phyloP scores from a whole-genome alignment of 2,888 invertebrate species.

The Tuta absoluta region DNA sequence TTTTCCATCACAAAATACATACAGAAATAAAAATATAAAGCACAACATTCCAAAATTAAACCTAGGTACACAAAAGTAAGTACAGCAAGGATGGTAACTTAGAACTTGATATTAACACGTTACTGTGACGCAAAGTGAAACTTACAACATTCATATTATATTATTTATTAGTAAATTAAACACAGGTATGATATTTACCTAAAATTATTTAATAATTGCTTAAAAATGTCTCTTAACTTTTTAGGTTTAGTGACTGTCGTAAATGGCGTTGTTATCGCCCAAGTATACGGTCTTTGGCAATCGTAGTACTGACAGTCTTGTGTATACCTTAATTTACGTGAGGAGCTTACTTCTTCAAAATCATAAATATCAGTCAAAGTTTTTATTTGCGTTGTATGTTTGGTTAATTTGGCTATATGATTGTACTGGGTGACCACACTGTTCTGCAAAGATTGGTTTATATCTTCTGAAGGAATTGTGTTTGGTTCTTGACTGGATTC shows the following conservation, averaged over 20 bases:
- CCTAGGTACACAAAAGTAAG: too few relatives aligned
- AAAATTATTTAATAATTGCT: background rate
- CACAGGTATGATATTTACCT: background rate
- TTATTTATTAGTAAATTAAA: too few relatives aligned
- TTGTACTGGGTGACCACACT: background rate
- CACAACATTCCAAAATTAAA: too few relatives aligned
- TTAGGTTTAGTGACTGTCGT: background rate
- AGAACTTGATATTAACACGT: too few relatives aligned
- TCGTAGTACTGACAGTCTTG: slow-evolving; percentile 34
- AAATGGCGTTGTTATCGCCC: slow-evolving; percentile 46
- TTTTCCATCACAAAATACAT: too few relatives aligned
- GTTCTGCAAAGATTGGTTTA: background rate
- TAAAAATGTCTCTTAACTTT: slow-evolving; percentile 8
- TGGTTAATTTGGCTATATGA: background rate
- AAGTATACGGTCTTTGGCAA: slow-evolving; percentile 46
- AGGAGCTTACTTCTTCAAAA: background rate
- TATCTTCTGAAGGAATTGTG: background rate
- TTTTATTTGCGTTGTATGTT: background rate
- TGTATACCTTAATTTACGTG: slow-evolving; percentile 24
- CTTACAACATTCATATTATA: too few relatives aligned
- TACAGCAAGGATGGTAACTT: too few relatives aligned
- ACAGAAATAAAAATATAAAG: too few relatives aligned
- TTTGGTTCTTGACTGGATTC: background rate
- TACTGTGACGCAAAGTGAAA: too few relatives aligned
- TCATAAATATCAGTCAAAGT: background rate